Percentiles rank a stretch among this genome's conserved stretches.
These are phyloP conservation scores for Agonopterix subpropinquella DNA, from an alignment of 2,888 invertebrate species.

Conservation along the genomic window DNA sequence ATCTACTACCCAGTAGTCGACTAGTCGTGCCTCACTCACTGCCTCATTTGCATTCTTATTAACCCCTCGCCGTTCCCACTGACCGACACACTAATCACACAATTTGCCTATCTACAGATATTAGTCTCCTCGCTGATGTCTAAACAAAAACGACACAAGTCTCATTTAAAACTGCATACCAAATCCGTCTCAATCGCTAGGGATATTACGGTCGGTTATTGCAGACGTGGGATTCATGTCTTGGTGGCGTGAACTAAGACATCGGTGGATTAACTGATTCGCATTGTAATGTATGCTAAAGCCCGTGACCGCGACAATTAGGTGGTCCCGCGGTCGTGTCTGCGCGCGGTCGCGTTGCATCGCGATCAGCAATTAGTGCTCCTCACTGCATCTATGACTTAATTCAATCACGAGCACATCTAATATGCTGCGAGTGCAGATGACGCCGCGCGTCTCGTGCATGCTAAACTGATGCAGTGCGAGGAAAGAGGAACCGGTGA, in stretches of 20 bases:
- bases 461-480: slow-evolving; percentile 27
- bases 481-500: not conserved
- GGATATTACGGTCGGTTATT: not conserved
- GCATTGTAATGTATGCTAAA: slow-evolving; percentile 70
- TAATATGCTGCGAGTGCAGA: slow-evolving; percentile 29
- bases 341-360: slow-evolving; percentile 40
- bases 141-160: not conserved
- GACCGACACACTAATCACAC: slow-evolving; percentile 60
- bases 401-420: slow-evolving; percentile 57
- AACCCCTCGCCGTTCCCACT: slow-evolving; percentile 26
- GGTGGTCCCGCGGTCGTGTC: slow-evolving; percentile 38
- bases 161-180: not conserved
- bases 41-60: slow-evolving; percentile 40
- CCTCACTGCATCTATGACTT: slow-evolving; percentile 39
- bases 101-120: slow-evolving; percentile 56
- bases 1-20: too few relatives aligned
- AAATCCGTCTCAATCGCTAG: too few relatives aligned
- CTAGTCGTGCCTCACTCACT: slow-evolving; percentile 9
- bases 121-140: slow-evolving; percentile 11
- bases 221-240: slow-evolving; percentile 16
- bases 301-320: slow-evolving; percentile 60
- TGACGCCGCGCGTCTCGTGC: slow-evolving; percentile 21
- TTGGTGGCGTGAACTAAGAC: slow-evolving; percentile 45
- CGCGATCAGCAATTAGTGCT: slow-evolving; percentile 50
- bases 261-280: slow-evolving; percentile 46